Base-by-base conservation (phyloP, 2,888 invertebrate genomes). In the Aporophyla nigra region DNA sequence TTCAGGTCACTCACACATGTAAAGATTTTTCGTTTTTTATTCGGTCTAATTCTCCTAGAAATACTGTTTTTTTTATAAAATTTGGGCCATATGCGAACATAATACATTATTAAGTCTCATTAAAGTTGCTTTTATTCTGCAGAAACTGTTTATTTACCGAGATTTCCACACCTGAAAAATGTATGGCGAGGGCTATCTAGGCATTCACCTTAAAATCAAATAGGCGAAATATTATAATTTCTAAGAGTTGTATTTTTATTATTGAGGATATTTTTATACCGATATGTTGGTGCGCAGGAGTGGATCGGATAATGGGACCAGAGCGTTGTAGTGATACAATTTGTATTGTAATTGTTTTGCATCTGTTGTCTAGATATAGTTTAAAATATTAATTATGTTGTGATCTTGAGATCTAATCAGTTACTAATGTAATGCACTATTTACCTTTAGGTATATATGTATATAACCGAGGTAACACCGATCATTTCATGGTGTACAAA, bases 401-500 rank as follows among this genome's bases (percentile, higher is more conserved):
- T 95, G 93, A 95, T 94, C 90, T 86, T 89, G 86, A 87, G 88
- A 93, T 93, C 90, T 94, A 93, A 94, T 94, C 91, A 91, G 91
- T 93, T 93, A 93, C 91, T 92, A 93, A 91, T 90, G 82, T 89
- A 90, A 91, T 90, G 91, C 93, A 94, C 93, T 90, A 90, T 90
- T 33, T 93, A 93, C 90, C 90, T 91, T 87, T 90, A 91, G 91
- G 89, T 93, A 90, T 91, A 85, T 90, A 93, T 92, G 85, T 87
- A 86, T 91, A 89, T 91, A 92, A 92, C 88, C 86, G 82, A 86
- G 82, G 81, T 87, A 78, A 83, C 89, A 80, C 82, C 86, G n/a
- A 85, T 51, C n/a, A 51, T 56, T 74, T 79, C 67, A 68, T 84
- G 93, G 92, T 91, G 92, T 90, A 74, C 68, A 88, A 90, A 92